A percentile compares a stretch with the other conserved stretches of the same genome.
phyloP scores from a whole-genome alignment of 2,113 vertebrate species.

The Microtus ochrogaster region DNA sequence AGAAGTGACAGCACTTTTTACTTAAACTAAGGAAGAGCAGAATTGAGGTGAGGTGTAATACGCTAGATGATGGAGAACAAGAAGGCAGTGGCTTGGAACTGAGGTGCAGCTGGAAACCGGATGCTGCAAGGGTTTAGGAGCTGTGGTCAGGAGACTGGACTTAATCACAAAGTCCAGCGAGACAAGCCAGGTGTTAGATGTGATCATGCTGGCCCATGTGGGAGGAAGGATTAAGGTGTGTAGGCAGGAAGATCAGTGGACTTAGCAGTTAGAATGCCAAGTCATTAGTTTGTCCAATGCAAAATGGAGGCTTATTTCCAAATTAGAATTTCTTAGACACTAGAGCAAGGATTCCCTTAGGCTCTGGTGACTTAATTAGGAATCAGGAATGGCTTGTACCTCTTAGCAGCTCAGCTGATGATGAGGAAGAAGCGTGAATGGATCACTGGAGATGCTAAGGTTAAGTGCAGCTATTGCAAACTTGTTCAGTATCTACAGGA shows the following conservation, averaged over 20 bases:
- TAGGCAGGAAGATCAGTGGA: neutral
- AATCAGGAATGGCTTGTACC: neutral
- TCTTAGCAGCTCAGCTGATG: neutral
- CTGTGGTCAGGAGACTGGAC: neutral
- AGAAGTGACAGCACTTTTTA: neutral
- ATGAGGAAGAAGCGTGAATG: neutral
- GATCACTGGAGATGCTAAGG: neutral
- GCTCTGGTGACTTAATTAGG: neutral
- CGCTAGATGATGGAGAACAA: neutral
- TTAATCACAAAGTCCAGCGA: neutral
- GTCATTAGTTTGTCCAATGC: neutral
- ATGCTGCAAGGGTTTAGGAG: neutral
- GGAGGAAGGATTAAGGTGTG: neutral
- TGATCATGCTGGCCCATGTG: neutral
- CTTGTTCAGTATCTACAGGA: neutral
- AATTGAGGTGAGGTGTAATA: accelerated
- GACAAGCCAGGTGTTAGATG: too few species aligned
- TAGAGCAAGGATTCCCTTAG: neutral
- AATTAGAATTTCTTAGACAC: neutral
- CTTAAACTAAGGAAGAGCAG: neutral
- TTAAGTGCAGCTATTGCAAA: neutral
- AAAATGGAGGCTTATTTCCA: neutral
- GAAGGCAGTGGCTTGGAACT: neutral
- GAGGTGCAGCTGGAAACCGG: neutral
- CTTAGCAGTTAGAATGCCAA: neutral